Evolutionary conservation across 2,113 vertebrate species (phyloP).

Genomic region (Manacus vitellinus): DNA sequence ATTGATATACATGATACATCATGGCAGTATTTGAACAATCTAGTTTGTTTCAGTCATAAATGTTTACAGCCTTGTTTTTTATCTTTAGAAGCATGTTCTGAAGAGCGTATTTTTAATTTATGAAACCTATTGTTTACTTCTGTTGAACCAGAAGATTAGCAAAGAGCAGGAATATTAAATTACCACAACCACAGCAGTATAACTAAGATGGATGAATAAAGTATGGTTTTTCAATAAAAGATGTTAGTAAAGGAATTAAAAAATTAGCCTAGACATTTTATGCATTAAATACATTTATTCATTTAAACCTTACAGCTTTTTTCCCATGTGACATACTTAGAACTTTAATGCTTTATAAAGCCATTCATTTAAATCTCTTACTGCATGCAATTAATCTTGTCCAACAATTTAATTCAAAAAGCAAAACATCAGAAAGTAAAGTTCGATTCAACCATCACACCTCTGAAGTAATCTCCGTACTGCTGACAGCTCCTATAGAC

Average conservation of each 20-base stretch:
- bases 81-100: slow-evolving; percentile 82
- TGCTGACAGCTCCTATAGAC: slow-evolving; percentile 76
- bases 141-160: slow-evolving; percentile 81
- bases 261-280: slow-evolving; percentile 78
- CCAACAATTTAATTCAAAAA: slow-evolving; percentile 80
- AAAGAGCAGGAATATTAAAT: slow-evolving; percentile 79
- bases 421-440: slow-evolving; percentile 80
- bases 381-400: slow-evolving; percentile 80
- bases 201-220: slow-evolving; percentile 79
- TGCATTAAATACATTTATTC: slow-evolving; percentile 79
- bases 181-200: slow-evolving; percentile 73
- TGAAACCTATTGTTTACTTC: slow-evolving; percentile 85
- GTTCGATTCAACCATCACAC: slow-evolving; percentile 70
- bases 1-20: slow-evolving; percentile 99
- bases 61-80: slow-evolving; percentile 90
- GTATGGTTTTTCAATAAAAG: slow-evolving; percentile 73
- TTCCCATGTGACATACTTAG: slow-evolving; percentile 73
- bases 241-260: slow-evolving; percentile 77
- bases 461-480: slow-evolving; percentile 72
- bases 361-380: slow-evolving; percentile 79
- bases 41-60: slow-evolving; percentile 90
- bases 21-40: slow-evolving; percentile 89
- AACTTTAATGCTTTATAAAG: slow-evolving; percentile 77
- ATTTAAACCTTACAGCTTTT: slow-evolving; percentile 75
- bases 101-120: slow-evolving; percentile 84